Base-by-base conservation (phyloP, 2,888 invertebrate species). In the Cryptophagus acutangulus region DNA sequence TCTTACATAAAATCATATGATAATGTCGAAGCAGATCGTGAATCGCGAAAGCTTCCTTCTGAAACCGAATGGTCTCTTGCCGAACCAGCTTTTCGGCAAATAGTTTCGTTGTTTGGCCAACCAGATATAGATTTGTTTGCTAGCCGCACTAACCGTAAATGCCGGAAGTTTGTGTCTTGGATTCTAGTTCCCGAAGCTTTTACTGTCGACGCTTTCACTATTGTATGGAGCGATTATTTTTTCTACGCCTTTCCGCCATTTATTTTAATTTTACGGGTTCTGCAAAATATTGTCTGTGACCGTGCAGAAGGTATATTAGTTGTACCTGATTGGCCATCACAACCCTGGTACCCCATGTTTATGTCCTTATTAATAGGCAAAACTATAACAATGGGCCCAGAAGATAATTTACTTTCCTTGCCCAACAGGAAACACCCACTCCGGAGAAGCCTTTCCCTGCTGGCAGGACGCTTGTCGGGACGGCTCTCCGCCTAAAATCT, bases 61-160 rank as follows among this genome's bases (percentile, higher is more conserved):
- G 36, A 36, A 38, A 40, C 44, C 17, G 47, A 47, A 39, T 47
- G 33, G n/a, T 13, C 2, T 4, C 12, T 38, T 16, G n/a, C n/a
- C n/a, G n/a, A n/a, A n/a, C n/a, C n/a, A n/a, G n/a, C 13, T 3
- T n/a, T 9, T 17, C n/a, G 3, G 13, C 2, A 35, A 18, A 48
- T 46, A 12, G 13, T 30, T 13, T 17, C 13, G 3, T 5, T 5
- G 3, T 44, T 49, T 25, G 47, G 49, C 8, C 17, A 33, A 16
- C 48, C 48, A 13, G 44, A 48, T 2, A 49, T 51, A 10, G 54
- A 59, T 31, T 35, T 56, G 4, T 57, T 58, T 42, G 54, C 58
- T 5, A 48, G 49, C 1, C 36, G 40, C 9, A 33, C 38, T 16
- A 39, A 39, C 18, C 18, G 20, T 3, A 39, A 39, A 20, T 39